phyloP scores from a whole-genome alignment of 2,797 vertebrate species.

The Serranus cabrilla region DNA sequence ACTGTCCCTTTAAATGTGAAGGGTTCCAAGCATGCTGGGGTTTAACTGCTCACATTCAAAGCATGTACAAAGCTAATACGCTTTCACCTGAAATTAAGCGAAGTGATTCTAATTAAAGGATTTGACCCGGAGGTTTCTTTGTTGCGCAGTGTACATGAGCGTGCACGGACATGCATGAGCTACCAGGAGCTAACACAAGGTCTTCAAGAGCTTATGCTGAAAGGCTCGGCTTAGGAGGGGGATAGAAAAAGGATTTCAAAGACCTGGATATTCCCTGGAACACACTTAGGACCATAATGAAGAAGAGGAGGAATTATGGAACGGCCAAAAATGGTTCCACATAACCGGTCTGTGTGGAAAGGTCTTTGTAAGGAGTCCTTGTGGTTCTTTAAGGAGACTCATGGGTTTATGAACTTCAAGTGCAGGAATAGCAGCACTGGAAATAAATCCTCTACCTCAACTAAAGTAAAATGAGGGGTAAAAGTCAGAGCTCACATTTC shows the following conservation, averaged over 20 bases:
- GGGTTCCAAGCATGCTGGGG: neutral
- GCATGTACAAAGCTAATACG: slow-evolving; percentile 28
- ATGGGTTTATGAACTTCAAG: slow-evolving; percentile 7
- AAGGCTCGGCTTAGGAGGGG: slow-evolving; percentile 38
- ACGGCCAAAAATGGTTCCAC: slow-evolving; percentile 22
- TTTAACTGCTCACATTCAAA: slow-evolving; percentile 47
- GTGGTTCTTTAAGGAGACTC: slow-evolving; percentile 10
- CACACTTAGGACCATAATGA: slow-evolving; percentile 41
- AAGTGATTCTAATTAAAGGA: slow-evolving; percentile 60
- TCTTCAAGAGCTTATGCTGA: slow-evolving; percentile 39
- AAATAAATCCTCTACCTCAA: slow-evolving; percentile 5
- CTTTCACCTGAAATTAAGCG: slow-evolving; percentile 51
- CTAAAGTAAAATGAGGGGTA: slow-evolving; percentile 13
- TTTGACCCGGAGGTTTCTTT: slow-evolving; percentile 44
- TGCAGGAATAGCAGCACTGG: slow-evolving; percentile 12
- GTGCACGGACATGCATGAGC: slow-evolving; percentile 29
- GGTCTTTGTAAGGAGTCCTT: slow-evolving; percentile 14
- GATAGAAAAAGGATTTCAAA: slow-evolving; percentile 57
- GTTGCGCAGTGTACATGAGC: slow-evolving; percentile 8
- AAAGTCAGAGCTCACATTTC: neutral
- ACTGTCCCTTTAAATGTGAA: slow-evolving; percentile 7
- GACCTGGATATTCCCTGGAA: slow-evolving; percentile 45
- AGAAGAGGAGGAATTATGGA: slow-evolving; percentile 43
- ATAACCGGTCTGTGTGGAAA: slow-evolving; percentile 4
- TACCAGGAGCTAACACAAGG: slow-evolving; percentile 36